Base-by-base conservation (phyloP, 2,113 vertebrate genomes). In the Cottus gobio region DNA sequence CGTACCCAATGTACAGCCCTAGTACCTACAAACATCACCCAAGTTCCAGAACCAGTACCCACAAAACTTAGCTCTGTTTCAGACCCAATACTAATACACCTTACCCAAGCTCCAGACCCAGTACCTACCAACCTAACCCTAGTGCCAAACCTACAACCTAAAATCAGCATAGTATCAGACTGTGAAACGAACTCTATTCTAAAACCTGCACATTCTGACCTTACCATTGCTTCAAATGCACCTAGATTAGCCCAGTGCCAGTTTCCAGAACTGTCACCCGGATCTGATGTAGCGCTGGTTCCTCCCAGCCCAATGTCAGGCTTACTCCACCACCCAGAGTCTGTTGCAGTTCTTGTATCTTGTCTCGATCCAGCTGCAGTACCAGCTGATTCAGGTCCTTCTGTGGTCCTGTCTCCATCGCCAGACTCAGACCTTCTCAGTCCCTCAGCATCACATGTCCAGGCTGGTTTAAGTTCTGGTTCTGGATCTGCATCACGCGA, bases 231-330 rank as follows among this genome's bases (percentile, higher is more conserved):
- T 26, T 30, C 50, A 37, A 68, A 67, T 26, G 16, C 72, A 74
- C 24, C 70, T 5, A 36, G 48, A 4, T 34, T 24, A 48, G 7
- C 13, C 50, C 48, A 44, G 22, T 50, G 18, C 60, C 82, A 72
- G 73, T 65, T 63, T 61, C 36, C 36, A 65, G 78, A 82, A 37
- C 22, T 71, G 26, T 78, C 74, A 30, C 39, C 44, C 30, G 79
- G 56, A 4, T 70, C 79, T 11, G 39, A 31, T 71, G n/a, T 56
- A 22, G 31, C 39, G 28, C 34, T 28, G 24, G 39, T 12, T 62
- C 37, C 58, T 1, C 22, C 39, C 0, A 71, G 31, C 28, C 67
- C 70, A 28, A 18, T 24, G 10, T 30, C 79, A 50, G 28, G 34
- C 0, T 39, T 42, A 24, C 13, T 36, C 34, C 57, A 31, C 4